A percentile compares a stretch with the other conserved stretches of the same genome.
These are phyloP conservation scores for Whitmania pigra DNA, from an alignment of 1,140 invertebrate species.

Conservation along the genomic window DNA sequence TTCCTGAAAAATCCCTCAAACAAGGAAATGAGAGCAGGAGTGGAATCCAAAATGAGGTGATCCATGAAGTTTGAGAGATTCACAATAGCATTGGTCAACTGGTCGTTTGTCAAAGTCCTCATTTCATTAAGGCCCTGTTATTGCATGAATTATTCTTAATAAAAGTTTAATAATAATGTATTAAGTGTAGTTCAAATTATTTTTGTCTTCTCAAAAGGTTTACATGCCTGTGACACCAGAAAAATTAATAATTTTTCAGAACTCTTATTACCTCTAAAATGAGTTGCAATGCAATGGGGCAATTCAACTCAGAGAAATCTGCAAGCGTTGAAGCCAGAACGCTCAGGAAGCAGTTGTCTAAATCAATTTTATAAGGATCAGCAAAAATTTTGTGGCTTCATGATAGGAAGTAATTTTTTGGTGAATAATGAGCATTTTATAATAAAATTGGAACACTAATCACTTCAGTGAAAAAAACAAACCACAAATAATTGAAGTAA, in stretches of 20 bases:
- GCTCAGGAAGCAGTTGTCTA: slow-evolving; percentile 70
- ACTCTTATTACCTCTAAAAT: slow-evolving; percentile 62
- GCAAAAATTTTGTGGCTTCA: too few species aligned
- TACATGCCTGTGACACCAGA: not conserved
- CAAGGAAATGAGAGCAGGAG: slow-evolving; percentile 59
- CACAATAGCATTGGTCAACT: slow-evolving; percentile 50
- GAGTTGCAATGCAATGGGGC: slow-evolving; percentile 77
- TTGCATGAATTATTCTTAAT: not conserved
- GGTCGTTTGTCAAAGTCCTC: slow-evolving; percentile 68
- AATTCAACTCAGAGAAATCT: slow-evolving; percentile 93
- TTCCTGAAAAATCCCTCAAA: slow-evolving; percentile 72
- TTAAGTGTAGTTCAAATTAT: not conserved
- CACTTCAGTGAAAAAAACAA: slow-evolving; percentile 24
- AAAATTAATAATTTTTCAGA: too few species aligned
- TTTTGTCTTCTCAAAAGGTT: not conserved
- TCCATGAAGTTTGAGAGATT: slow-evolving; percentile 88
- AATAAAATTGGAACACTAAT: too few species aligned
- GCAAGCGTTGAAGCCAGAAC: slow-evolving; percentile 78
- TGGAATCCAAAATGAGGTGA: slow-evolving; percentile 71
- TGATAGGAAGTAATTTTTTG: too few species aligned
- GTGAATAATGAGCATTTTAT: too few species aligned
- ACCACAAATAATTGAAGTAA: slow-evolving; percentile 74
- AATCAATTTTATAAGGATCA: slow-evolving; percentile 11
- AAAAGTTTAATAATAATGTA: not conserved
- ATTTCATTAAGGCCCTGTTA: slow-evolving; percentile 65